Evolutionary conservation across 2,113 vertebrate species (phyloP), one percentile per base, ranked within the genome.

Genomic region (Ciconia stormi): DNA sequence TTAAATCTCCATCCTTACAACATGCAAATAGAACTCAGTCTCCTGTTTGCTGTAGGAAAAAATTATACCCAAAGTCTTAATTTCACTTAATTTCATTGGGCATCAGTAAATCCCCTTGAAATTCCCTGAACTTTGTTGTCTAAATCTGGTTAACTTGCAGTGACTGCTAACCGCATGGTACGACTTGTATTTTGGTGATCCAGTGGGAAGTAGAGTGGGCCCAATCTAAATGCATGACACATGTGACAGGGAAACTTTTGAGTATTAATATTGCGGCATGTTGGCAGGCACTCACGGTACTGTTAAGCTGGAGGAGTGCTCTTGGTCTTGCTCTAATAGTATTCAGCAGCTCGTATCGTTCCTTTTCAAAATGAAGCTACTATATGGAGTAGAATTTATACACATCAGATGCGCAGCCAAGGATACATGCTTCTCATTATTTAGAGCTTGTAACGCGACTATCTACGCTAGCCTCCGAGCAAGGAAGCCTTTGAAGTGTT

Each of bases 261-360:
- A 8, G 56, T 20, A 11, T n/a, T 16, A 6, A 40, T 11, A 5
- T 4, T 32, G 47, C 0, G 0, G 30, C 2, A 0, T 9, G 56
- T 53, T 65, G 86, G 74, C 70, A 38, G 70, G 74, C 42, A 2
- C n/a, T 38, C 47, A 4, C 2, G 20, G 78, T 66, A n/a, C 82
- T 58, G 50, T 12, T n/a, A 53, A 80, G 22, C 62, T 62, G 74
- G 40, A 66, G 53, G 46, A 66, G 22, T 9, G 15, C 50, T 59
- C 69, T 78, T 83, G 88, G 62, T 6, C 79, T 70, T 29, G 32
- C 29, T 88, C 17, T 53, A 0, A 52, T 27, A 11, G 63, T 20
- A 4, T 26, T n/a, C 74, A 70, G 53, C 71, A 73, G 67, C 59
- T 83, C 26, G 3, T 58, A 10, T 6, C 3, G 1, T 36, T 53